Base-by-base conservation (phyloP, 2,113 vertebrate genomes). In the Pedetes capensis region DNA sequence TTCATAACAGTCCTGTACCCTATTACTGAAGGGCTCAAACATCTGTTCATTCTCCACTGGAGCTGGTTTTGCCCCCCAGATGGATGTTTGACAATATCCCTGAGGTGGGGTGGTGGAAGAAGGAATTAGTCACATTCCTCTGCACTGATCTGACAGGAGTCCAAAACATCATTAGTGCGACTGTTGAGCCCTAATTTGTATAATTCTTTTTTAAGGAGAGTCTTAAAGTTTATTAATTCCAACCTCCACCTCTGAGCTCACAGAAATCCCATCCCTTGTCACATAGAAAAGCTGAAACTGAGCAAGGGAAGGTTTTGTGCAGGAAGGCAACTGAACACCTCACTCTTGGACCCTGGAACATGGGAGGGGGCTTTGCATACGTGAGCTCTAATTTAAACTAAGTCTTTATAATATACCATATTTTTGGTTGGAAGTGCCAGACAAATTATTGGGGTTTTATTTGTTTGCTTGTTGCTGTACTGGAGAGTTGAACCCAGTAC, bases 381-480 rank as follows among this genome's bases (percentile, higher is more conserved):
- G 5, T 23, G n/a, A n/a, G n/a, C n/a, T n/a, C n/a, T n/a, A n/a
- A n/a, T n/a, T n/a, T n/a, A n/a, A n/a, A n/a, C n/a, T n/a, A n/a
- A 79, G 6, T 0, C 49, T 66, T 81, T 80, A 57, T 61, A 71
- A 71, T 85, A 63, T 59, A n/a, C n/a, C n/a, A n/a, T n/a, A n/a
- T 32, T 74, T 93, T 90, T 34, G 39, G 39, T 69, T 57, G 44
- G 69, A 76, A 88, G 59, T 76, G 78, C 66, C 61, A 78, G 61
- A 92, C 64, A 75, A 92, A 83, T 23, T 34, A 0, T 61, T 76
- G 25, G n/a, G n/a, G n/a, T n/a, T n/a, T n/a, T n/a, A n/a, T n/a
- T n/a, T n/a, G n/a, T n/a, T n/a, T n/a, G n/a, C n/a, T n/a, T n/a
- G n/a, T n/a, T n/a, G n/a, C n/a, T n/a, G n/a, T n/a, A n/a, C n/a